Base-by-base conservation (phyloP, 2,113 vertebrate species). In the Candoia aspera region DNA sequence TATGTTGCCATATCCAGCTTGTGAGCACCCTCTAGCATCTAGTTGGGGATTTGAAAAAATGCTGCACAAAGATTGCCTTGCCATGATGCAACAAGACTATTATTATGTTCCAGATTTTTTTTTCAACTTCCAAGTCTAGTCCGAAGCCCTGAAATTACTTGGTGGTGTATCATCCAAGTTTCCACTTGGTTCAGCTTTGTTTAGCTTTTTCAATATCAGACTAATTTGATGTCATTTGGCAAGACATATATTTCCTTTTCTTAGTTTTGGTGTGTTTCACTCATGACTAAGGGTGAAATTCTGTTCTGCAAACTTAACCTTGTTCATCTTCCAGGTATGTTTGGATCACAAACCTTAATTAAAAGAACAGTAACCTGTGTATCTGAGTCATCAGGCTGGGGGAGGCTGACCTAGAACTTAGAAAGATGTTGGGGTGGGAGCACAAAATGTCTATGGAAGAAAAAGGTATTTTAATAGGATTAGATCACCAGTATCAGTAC, bases 401-500 rank as follows among this genome's bases (percentile, higher is more conserved):
- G n/a, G 12, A 68, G 64, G 2, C n/a, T 33, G 13, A 55, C 88
- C 53, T 73, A 21, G 93, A 94, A n/a, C 87, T 92, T 93, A 90
- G 94, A 95, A 49, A 83, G 24, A 24, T 92, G 91, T 92, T 95
- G 49, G 19, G 10, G 49, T 64, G 73, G 49, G 92, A 90, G 90
- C 68, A 26, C 0, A 0, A 49, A 26, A 92, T 93, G n/a, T 60
- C 55, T 87, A 2, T 58, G 84, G 90, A 93, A 86, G 94, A 89
- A 60, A 92, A 91, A 87, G 89, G 90, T 88, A 46, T 42, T 95
- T 87, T 95, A 94, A 94, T 93, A 86, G 90, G 53, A 46, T 91
- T 94, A 91, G 92, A 90, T 96, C 95, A 96, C 95, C 94, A 95
- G 54, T 96, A 95, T 84, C 58, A 37, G 85, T 88, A 89, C 93